Evolutionary conservation across 2,797 vertebrate species (phyloP).

Genomic region (Pantherophis alleghaniensis): DNA sequence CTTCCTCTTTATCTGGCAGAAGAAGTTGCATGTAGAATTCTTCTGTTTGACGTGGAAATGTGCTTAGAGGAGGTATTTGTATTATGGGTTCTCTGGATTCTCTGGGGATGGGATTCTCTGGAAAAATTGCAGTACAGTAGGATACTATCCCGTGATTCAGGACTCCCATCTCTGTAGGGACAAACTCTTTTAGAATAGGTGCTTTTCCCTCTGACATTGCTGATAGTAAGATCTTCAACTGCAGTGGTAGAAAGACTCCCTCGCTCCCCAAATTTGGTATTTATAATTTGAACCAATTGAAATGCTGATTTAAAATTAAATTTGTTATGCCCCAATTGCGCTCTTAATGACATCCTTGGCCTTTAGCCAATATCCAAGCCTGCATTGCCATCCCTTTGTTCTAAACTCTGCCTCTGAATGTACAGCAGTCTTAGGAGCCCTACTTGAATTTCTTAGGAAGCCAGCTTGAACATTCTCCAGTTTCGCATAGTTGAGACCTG

Average conservation of each 20-base stretch:
- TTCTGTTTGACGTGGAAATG: neutral
- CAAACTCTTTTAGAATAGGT: neutral
- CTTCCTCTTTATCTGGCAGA: neutral
- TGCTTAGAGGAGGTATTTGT: neutral
- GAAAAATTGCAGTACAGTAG: neutral
- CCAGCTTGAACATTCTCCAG: neutral
- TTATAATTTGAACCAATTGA: neutral
- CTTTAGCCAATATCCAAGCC: neutral
- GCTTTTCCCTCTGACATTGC: neutral
- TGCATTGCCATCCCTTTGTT: neutral
- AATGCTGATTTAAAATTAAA: neutral
- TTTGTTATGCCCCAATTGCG: neutral
- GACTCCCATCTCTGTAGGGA: neutral
- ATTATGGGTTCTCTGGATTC: neutral
- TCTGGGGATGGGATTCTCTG: neutral
- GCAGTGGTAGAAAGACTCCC: neutral
- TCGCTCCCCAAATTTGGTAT: neutral
- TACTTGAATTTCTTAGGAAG: neutral
- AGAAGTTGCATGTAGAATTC: neutral
- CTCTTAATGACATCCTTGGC: neutral
- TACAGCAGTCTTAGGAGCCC: neutral
- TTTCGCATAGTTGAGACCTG: neutral
- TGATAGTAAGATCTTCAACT: neutral
- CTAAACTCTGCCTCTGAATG: neutral
- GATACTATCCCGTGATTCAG: neutral